Percentiles rank a stretch among this genome's conserved stretches.
phyloP scores from a whole-genome alignment of 2,113 vertebrate species.

The Nycticorax nycticorax region DNA sequence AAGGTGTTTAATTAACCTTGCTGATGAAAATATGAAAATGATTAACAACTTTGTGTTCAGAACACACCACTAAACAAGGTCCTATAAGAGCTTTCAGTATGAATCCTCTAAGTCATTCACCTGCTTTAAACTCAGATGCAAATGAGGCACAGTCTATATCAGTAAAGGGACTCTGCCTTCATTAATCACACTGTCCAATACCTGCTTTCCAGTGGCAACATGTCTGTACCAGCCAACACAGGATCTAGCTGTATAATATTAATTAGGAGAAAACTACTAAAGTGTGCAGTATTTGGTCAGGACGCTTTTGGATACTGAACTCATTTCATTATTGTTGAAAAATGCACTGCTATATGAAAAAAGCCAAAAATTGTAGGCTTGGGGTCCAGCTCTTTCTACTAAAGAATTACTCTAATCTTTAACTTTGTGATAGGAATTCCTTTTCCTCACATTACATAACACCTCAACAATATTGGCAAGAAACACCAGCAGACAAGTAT shows the following conservation, averaged over 20 bases:
- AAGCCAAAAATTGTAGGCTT: neutral
- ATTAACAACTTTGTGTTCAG: conserved; percentile 29
- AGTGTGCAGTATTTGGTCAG: neutral
- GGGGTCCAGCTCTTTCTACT: neutral
- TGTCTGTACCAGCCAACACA: neutral
- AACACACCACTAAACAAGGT: neutral
- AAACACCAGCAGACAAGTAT: neutral
- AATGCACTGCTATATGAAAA: neutral
- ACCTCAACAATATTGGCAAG: neutral
- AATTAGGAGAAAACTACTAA: conserved; percentile 5
- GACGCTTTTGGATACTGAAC: neutral
- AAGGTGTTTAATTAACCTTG: conserved; percentile 50
- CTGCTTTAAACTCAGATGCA: conserved; percentile 29
- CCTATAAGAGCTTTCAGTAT: neutral
- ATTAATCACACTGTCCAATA: conserved; percentile 42
- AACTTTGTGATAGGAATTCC: neutral
- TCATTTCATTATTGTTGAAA: neutral
- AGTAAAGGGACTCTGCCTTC: conserved; percentile 1
- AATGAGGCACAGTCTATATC: conserved; percentile 29
- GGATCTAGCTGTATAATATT: neutral
- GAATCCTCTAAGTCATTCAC: neutral
- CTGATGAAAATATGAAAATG: conserved; percentile 43
- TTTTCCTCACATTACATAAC: neutral
- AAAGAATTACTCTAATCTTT: neutral
- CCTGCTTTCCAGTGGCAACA: neutral